Evolutionary conservation across 2,888 invertebrate species (phyloP), one percentile per base, ranked within the genome.

Genomic region (Lasioglossum villosulum): DNA sequence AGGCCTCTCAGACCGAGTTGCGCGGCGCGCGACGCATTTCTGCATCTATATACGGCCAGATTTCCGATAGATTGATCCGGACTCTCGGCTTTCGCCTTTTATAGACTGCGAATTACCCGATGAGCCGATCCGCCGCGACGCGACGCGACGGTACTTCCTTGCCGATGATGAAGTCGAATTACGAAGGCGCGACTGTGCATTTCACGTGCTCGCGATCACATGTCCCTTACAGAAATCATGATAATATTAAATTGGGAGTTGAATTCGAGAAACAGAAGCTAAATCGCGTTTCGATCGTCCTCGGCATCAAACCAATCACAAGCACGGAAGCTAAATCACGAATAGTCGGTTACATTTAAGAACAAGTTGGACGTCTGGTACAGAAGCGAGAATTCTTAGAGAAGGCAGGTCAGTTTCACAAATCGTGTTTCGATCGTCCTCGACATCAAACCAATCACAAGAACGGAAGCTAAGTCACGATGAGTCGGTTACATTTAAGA

Each of bases 41-140:
- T 56, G 37, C 75, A 37, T 59, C 72, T 30, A 73, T 48, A 48
- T 48, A 45, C 48, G 27, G 39, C 30, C 48, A 30, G 34, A 73
- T 73, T 30, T 48, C 45, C 48, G 48, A 48, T 37, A 73, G 45
- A 73, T 75, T 2, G 59, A n/a, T 56, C 39, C 52, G 27, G 59
- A 27, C 19, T 8, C 27, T 59, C 39, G 59, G 14, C 37, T 37
- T 68, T 68, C 34, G 37, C 68, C 68, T 68, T 68, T 37, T 37
- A 68, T 23, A 23, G 68, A 5, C 30, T 19, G 34, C 30, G 66
- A 66, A 23, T 34, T 66, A 66, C 30, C 19, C 66, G 30, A 30
- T 2, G 34, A 30, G 34, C 66, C 5, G 30, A 34, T 66, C 2
- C 23, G 48, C 23, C 52, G 19, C 23, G 48, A 19, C 48, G 45